Percentiles rank a stretch among this genome's conserved stretches.
Conservation (phyloP, 1,140 invertebrate species). For the Drosophila subpulchrella region DNA sequence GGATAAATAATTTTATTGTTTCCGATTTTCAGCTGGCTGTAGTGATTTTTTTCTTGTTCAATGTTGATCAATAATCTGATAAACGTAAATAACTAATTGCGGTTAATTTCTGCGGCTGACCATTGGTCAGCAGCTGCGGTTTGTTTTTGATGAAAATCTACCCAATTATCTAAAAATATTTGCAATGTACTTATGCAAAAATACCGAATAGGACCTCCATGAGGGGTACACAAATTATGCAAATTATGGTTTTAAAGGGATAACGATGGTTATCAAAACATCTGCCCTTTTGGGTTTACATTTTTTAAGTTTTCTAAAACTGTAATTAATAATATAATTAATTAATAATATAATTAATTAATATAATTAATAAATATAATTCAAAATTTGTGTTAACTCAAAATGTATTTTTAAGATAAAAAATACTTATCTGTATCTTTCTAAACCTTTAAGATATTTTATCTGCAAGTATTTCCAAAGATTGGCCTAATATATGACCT, state of each 20-base stretch:
- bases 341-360: too few species aligned
- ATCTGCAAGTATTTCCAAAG: too few species aligned
- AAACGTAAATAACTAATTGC: conserved; percentile 31
- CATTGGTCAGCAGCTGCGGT: conserved; percentile 44
- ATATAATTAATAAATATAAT: too few species aligned
- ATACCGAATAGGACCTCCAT: conserved; percentile 14
- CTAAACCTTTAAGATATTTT: too few species aligned
- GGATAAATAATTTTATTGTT: conserved; percentile 31
- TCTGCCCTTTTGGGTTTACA: too few species aligned
- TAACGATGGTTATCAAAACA: not conserved
- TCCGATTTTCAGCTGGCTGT: conserved; percentile 34
- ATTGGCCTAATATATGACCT: too few species aligned
- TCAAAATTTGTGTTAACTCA: too few species aligned
- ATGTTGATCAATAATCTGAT: conserved; percentile 48
- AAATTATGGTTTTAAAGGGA: not conserved
- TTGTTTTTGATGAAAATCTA: conserved; percentile 20
- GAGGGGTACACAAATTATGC: not conserved
- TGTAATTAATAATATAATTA: too few species aligned
- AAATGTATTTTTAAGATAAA: too few species aligned
- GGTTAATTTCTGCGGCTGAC: conserved; percentile 35
- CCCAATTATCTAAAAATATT: conserved; percentile 6
- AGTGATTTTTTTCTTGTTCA: conserved; percentile 23
- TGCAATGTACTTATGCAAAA: conserved; percentile 14
- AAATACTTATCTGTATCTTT: too few species aligned
- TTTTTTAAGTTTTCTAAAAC: too few species aligned